Evolutionary conservation across 2,797 vertebrate species (phyloP).

Genomic region (Lophotriccus pileatus): DNA sequence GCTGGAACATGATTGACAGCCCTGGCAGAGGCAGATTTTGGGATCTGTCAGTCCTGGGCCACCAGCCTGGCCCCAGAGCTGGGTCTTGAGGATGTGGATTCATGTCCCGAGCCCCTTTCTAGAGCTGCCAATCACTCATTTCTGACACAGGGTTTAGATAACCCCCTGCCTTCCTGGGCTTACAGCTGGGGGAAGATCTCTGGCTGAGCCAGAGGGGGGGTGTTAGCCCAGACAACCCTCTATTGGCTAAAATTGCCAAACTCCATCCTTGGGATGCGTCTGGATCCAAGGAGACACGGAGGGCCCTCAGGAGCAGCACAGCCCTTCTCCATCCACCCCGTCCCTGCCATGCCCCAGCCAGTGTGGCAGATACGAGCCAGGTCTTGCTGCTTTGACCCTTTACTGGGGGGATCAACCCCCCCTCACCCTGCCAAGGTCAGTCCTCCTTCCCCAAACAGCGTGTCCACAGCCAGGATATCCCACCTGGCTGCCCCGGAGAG

Average conservation of each 20-base stretch:
- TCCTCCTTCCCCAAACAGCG: background rate
- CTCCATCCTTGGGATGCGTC: rapidly evolving
- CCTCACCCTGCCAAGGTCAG: background rate
- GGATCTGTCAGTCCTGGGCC: background rate
- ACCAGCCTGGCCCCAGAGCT: background rate
- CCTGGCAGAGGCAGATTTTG: background rate
- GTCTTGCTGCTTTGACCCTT: background rate
- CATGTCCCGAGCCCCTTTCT: background rate
- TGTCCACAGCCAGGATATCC: background rate
- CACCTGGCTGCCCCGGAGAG: background rate
- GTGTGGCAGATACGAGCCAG: background rate
- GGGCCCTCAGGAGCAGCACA: constrained; percentile 84
- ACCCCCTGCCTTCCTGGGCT: rapidly evolving
- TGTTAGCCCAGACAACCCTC: background rate
- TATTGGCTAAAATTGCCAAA: background rate
- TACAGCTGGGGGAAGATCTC: background rate
- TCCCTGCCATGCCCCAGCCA: background rate
- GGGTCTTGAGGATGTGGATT: background rate
- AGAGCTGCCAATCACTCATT: background rate
- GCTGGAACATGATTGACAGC: background rate
- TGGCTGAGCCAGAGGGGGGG: background rate
- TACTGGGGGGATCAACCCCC: rapidly evolving
- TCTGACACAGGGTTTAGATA: background rate
- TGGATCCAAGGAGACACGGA: rapidly evolving
- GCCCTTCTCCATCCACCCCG: background rate